Conservation (phyloP, 2,888 invertebrate species). For the Ectemnius cavifrons region DNA sequence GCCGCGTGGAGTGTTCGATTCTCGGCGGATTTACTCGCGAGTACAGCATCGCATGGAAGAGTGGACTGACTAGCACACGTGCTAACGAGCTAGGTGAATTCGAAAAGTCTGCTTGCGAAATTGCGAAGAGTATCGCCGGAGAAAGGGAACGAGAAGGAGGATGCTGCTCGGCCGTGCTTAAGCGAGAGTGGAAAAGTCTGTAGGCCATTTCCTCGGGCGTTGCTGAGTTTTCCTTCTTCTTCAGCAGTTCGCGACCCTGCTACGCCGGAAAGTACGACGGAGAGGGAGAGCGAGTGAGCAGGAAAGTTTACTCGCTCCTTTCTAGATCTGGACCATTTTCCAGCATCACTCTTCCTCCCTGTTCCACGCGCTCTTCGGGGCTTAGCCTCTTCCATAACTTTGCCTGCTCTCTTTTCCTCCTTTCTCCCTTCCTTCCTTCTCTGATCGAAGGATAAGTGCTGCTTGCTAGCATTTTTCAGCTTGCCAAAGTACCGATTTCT, state of each 20-base stretch:
- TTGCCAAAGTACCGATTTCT: too few relatives aligned
- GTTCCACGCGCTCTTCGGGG: too few relatives aligned
- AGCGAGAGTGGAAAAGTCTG: conserved; percentile 67
- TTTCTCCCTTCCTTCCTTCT: too few relatives aligned
- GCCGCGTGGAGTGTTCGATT: conserved; percentile 8
- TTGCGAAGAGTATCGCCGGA: conserved; percentile 55
- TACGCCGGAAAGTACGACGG: not conserved
- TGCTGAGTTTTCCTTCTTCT: conserved; percentile 39
- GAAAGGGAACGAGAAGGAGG: conserved; percentile 26
- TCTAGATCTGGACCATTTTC: not conserved
- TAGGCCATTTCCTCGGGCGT: conserved; percentile 62
- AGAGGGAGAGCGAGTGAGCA: conserved; percentile 3
- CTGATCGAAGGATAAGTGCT: too few relatives aligned
- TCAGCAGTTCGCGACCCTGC: conserved; percentile 5
- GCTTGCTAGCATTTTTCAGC: too few relatives aligned
- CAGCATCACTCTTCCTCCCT: too few relatives aligned
- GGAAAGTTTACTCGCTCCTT: conserved; percentile 1
- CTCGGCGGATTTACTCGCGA: conserved; percentile 36
- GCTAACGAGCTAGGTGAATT: conserved; percentile 64
- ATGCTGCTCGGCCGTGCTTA: conserved; percentile 37
- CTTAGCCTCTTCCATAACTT: too few relatives aligned
- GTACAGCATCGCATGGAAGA: conserved; percentile 8
- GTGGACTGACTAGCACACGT: conserved; percentile 15
- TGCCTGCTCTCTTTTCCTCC: too few relatives aligned
- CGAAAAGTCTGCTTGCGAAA: conserved; percentile 48